Evolutionary conservation across 2,888 invertebrate genomes (phyloP).

Genomic region (Agrochola macilenta): DNA sequence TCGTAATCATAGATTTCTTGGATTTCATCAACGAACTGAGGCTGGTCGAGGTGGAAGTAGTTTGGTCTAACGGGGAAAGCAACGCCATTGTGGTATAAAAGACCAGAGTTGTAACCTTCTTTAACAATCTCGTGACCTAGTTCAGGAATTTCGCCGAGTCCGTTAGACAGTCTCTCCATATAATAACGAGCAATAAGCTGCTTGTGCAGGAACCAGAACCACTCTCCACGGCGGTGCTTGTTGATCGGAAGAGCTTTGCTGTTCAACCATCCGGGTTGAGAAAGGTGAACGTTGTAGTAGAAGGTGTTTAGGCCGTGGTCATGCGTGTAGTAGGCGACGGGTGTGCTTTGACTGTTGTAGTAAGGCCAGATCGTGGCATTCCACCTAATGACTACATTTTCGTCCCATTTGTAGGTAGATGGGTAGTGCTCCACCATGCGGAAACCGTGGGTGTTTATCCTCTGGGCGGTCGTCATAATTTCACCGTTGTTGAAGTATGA

Average conservation of each 20-base stretch:
- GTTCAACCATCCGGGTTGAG: conserved; percentile 92
- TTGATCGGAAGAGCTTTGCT: conserved; percentile 87
- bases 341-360: conserved; percentile 89
- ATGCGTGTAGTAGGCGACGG: conserved; percentile 93
- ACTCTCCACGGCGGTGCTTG: conserved; percentile 92
- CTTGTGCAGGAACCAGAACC: conserved; percentile 91
- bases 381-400: conserved; percentile 90
- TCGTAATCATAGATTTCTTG: conserved; percentile 88
- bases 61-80: conserved; percentile 92
- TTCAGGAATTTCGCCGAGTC: conserved; percentile 92
- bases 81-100: conserved; percentile 92
- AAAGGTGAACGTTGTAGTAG: conserved; percentile 91
- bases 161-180: conserved; percentile 93
- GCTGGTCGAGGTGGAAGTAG: conserved; percentile 87
- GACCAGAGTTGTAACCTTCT: conserved; percentile 92
- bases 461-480: conserved; percentile 92
- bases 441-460: conserved; percentile 87
- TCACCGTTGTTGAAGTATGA: conserved; percentile 93
- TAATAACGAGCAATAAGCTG: conserved; percentile 93
- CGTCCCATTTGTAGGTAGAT: conserved; percentile 80
- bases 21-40: conserved; percentile 83
- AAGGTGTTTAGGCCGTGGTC: conserved; percentile 92
- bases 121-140: conserved; percentile 90
- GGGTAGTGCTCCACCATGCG: conserved; percentile 78
- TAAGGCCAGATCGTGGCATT: conserved; percentile 91